These are phyloP conservation scores for Tetanocera ferruginea DNA, from an alignment of 2,888 invertebrate species.

Conservation along the genomic window DNA sequence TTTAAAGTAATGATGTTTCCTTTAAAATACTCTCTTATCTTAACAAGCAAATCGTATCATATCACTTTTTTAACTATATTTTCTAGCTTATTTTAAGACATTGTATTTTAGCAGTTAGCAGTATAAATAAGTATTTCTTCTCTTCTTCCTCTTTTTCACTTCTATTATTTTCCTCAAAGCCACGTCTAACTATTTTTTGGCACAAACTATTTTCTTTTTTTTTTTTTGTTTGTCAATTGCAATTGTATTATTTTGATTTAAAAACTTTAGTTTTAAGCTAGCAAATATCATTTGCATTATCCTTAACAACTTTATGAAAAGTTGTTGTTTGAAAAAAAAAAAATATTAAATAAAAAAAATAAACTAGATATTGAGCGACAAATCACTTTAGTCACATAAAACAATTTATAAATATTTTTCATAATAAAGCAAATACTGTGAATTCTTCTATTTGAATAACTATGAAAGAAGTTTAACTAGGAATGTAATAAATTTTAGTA, in stretches of 20 bases:
- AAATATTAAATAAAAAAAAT: no score
- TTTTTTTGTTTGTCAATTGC: no score
- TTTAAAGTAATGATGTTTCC: not conserved
- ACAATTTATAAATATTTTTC: not conserved
- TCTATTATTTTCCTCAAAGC: no score
- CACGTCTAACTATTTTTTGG: no score
- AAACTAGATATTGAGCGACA: no score
- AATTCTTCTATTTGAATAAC: slow-evolving; percentile 15
- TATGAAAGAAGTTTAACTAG: not conserved
- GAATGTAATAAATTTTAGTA: slow-evolving; percentile 11
- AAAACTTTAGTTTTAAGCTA: slow-evolving; percentile 38
- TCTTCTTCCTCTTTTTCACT: no score
- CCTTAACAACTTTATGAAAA: not conserved
- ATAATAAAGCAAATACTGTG: not conserved
- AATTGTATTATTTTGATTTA: not conserved
- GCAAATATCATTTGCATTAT: slow-evolving; percentile 12
- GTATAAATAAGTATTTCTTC: not conserved
- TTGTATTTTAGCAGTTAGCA: slow-evolving; percentile 15
- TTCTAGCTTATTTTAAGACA: not conserved
- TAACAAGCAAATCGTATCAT: no score
- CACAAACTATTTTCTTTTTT: not conserved
- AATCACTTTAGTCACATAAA: not conserved
- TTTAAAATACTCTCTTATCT: not conserved
- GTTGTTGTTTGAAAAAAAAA: no score
- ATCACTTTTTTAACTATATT: not conserved